phyloP scores from a whole-genome alignment of 2,113 vertebrate genomes.

The Prionailurus viverrinus region DNA sequence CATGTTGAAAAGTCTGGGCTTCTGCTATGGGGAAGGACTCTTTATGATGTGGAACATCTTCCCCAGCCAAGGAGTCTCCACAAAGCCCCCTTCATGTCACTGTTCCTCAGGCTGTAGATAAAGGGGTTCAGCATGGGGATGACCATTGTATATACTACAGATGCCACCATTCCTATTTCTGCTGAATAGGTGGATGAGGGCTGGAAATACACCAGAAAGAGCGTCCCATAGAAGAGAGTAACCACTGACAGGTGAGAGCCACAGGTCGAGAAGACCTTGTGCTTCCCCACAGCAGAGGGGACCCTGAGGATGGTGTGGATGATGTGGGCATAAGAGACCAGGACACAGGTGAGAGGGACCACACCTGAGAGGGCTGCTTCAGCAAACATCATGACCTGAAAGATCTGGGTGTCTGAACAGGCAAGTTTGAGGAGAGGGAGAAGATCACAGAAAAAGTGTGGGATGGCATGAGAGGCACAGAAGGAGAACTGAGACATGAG shows the following conservation, averaged over 20 bases:
- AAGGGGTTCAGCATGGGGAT: slow-evolving; percentile 66
- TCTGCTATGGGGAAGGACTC: neutral
- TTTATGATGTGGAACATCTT: neutral
- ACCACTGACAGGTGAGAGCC: slow-evolving; percentile 47
- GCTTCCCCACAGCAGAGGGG: neutral
- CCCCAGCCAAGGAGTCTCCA: neutral
- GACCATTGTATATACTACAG: slow-evolving; percentile 50
- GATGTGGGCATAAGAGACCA: slow-evolving; percentile 58
- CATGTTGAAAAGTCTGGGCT: neutral
- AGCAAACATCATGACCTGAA: slow-evolving; percentile 48
- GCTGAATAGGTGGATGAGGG: slow-evolving; percentile 27
- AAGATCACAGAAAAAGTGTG: neutral
- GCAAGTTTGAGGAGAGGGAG: slow-evolving; percentile 36
- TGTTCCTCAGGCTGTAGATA: slow-evolving; percentile 73
- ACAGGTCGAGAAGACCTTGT: slow-evolving; percentile 69
- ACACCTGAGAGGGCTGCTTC: slow-evolving; percentile 37
- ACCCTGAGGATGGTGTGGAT: slow-evolving; percentile 41
- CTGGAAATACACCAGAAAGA: slow-evolving; percentile 56
- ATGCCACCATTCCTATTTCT: neutral
- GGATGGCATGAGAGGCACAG: slow-evolving; percentile 32
- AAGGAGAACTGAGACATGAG: slow-evolving; percentile 52
- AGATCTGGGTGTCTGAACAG: slow-evolving; percentile 53
- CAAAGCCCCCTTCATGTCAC: neutral
- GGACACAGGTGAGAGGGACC: slow-evolving; percentile 21
- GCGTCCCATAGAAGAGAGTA: slow-evolving; percentile 1